phyloP scores from a whole-genome alignment of 2,113 vertebrate species.

The Sylvilagus bachmani region DNA sequence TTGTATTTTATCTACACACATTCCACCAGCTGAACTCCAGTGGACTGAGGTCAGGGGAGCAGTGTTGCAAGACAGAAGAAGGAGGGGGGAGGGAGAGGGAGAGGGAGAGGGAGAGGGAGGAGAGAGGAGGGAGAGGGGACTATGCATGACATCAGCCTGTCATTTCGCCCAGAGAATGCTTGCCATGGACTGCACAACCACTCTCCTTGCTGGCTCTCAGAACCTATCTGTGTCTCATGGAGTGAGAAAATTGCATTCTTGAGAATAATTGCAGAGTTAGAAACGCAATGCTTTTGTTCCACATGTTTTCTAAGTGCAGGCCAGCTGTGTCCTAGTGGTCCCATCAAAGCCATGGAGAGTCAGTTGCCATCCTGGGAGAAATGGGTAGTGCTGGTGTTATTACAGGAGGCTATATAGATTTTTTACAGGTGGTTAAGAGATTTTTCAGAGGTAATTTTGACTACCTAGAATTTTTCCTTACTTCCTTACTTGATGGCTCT shows the following conservation, averaged over 20 bases:
- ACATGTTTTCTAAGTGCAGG: not conserved
- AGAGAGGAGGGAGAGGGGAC: no score
- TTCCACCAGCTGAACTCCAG: not conserved
- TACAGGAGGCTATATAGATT: not conserved
- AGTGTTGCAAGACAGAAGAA: not conserved
- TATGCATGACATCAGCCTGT: not conserved
- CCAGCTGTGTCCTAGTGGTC: not conserved
- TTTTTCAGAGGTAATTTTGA: not conserved
- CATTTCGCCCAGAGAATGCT: not conserved
- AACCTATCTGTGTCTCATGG: accelerated
- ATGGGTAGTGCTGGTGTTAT: not conserved
- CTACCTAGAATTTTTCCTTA: not conserved
- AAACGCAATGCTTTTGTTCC: not conserved
- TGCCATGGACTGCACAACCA: accelerated
- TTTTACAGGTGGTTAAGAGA: not conserved
- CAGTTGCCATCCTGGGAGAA: not conserved
- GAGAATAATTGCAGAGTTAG: not conserved
- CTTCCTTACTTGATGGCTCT: not conserved
- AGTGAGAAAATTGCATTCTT: not conserved
- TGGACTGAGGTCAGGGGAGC: not conserved
- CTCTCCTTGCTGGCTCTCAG: not conserved
- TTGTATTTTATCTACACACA: not conserved
- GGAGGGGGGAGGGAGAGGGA: not conserved
- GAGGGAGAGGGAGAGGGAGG: no score
- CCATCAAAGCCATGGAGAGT: not conserved